phyloP scores from a whole-genome alignment of 2,888 invertebrate species.

The Lasioglossum leucozonium region DNA sequence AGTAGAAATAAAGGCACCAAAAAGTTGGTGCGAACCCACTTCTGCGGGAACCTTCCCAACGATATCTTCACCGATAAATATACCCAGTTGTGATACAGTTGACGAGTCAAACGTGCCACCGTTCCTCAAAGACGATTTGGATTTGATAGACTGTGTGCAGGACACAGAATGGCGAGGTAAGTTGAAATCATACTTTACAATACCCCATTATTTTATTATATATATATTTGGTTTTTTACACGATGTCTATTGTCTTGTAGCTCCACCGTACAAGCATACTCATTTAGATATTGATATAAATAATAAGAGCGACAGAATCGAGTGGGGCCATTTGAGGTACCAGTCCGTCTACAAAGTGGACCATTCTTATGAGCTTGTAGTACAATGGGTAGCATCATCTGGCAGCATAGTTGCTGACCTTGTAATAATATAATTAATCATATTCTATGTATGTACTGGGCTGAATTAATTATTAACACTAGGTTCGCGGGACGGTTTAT shows the following conservation, averaged over 20 bases:
- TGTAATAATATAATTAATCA: conserved; percentile 85
- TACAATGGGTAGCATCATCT: conserved; percentile 98
- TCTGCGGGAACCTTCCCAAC: conserved; percentile 76
- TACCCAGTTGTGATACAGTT: conserved; percentile 77
- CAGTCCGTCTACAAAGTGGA: conserved; percentile 95
- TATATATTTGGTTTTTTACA: background rate
- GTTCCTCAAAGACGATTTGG: conserved; percentile 81
- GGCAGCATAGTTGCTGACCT: conserved; percentile 97
- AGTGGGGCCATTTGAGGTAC: conserved; percentile 98
- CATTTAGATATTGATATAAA: conserved; percentile 94
- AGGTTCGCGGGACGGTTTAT: background rate
- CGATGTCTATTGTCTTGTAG: conserved; percentile 76
- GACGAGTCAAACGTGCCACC: conserved; percentile 81
- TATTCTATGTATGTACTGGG: background rate
- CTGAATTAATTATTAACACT: background rate
- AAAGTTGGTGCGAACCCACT: conserved; percentile 84
- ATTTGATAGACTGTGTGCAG: conserved; percentile 71
- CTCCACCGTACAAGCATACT: conserved; percentile 91
- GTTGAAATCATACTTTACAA: background rate
- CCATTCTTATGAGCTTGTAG: conserved; percentile 96
- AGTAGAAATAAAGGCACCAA: conserved; percentile 90
- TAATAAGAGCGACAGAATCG: conserved; percentile 94
- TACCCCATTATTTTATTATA: background rate
- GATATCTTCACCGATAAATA: conserved; percentile 83
- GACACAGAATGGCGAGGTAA: conserved; percentile 77